Percentiles rank a stretch among this genome's conserved stretches.
These are phyloP conservation scores for Dione juno DNA, from an alignment of 2,888 invertebrate species.

Conservation along the genomic window DNA sequence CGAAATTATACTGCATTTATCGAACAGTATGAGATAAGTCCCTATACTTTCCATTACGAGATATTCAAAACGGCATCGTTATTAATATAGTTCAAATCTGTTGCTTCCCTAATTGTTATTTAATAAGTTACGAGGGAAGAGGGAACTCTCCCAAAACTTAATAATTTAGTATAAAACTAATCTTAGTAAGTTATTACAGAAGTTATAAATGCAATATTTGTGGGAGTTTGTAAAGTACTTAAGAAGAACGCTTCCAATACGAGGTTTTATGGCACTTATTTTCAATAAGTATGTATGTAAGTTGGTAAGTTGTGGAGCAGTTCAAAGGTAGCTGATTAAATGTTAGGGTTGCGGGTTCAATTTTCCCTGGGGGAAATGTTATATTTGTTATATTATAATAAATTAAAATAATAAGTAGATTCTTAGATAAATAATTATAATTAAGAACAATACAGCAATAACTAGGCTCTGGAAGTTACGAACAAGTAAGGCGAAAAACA, in stretches of 20 bases:
- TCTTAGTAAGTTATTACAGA: neutral
- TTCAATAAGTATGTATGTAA: neutral
- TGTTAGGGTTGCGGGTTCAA: neutral
- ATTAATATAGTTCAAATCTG: neutral
- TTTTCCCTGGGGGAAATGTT: too few species aligned
- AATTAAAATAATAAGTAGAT: too few species aligned
- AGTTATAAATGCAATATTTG: conserved; percentile 6
- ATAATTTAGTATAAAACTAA: conserved; percentile 3
- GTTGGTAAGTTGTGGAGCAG: neutral
- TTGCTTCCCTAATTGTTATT: conserved; percentile 3
- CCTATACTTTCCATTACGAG: too few species aligned
- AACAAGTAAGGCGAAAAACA: too few species aligned
- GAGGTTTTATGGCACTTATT: neutral
- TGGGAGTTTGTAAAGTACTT: neutral
- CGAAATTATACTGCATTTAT: too few species aligned
- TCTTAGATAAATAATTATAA: too few species aligned
- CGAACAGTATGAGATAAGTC: too few species aligned
- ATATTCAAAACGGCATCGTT: too few species aligned
- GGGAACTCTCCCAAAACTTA: conserved; percentile 5
- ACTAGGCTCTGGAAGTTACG: too few species aligned
- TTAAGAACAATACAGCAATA: too few species aligned
- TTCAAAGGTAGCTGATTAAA: neutral
- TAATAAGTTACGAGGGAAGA: neutral
- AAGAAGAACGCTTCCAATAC: neutral
- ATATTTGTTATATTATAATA: too few species aligned